Conservation (phyloP, 2,888 invertebrate genomes). For the Disparrhopalites patrizii region DNA sequence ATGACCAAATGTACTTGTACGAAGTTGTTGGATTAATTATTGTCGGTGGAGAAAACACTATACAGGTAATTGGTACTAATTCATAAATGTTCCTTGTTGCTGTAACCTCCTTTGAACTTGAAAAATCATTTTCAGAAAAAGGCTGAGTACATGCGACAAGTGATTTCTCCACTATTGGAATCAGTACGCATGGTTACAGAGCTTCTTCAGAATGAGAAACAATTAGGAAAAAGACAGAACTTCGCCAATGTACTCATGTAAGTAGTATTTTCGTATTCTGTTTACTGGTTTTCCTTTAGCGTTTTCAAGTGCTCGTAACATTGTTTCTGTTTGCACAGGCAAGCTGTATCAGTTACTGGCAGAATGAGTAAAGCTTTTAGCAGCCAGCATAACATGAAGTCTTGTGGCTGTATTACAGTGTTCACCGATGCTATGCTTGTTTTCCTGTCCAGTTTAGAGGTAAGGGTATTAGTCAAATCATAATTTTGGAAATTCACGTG, state of each 20-base stretch:
- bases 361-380: constrained; percentile 60
- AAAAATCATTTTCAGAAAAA: constrained; percentile 53
- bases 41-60: constrained; percentile 54
- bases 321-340: constrained; percentile 50
- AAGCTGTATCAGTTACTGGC: constrained; percentile 57
- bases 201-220: constrained; percentile 49
- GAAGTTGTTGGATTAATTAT: constrained; percentile 59
- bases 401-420: constrained; percentile 55
- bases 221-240: constrained; percentile 45
- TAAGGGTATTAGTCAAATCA: too few species aligned
- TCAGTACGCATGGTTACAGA: constrained; percentile 53
- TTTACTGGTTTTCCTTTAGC: not conserved
- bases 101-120: too few species aligned
- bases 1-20: constrained; percentile 59
- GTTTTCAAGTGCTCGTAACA: not conserved
- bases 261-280: constrained; percentile 11
- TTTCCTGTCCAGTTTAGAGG: constrained; percentile 55
- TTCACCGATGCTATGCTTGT: constrained; percentile 56
- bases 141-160: constrained; percentile 53
- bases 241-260: constrained; percentile 44
- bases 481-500: too few species aligned
- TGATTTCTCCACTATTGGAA: constrained; percentile 54
- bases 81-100: too few species aligned
- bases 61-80: constrained; percentile 53
- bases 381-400: constrained; percentile 56